Conservation (phyloP, 2,113 vertebrate genomes). For the Cyprinus carpio region DNA sequence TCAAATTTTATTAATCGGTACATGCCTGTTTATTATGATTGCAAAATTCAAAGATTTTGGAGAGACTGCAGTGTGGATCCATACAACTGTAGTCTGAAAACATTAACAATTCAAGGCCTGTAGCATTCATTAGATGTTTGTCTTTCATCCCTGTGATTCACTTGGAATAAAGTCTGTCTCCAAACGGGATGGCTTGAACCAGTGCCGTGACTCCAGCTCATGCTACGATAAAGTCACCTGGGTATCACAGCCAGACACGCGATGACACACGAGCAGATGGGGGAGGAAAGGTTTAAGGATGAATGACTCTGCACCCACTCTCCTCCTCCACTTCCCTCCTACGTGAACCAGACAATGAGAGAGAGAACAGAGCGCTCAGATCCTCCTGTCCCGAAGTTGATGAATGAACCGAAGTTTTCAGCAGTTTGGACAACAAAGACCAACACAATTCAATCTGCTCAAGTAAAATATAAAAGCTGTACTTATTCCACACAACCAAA, state of each 20-base stretch:
- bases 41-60: too few relatives aligned
- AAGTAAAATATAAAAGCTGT: background rate
- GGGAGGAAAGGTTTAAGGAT: slow-evolving; percentile 33
- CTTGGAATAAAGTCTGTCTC: background rate
- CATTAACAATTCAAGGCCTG: background rate
- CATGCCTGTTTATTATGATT: too few relatives aligned
- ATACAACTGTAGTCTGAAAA: background rate
- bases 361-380: background rate
- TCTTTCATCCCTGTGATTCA: background rate
- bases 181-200: slow-evolving; percentile 21
- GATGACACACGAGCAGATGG: slow-evolving; percentile 21
- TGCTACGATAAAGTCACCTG: slow-evolving; percentile 21
- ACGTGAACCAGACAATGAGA: slow-evolving; percentile 16
- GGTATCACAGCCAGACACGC: slow-evolving; percentile 21
- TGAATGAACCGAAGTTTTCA: slow-evolving; percentile 20
- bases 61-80: background rate
- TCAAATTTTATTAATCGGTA: too few relatives aligned
- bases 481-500: background rate
- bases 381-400: background rate
- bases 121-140: background rate
- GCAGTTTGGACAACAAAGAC: background rate
- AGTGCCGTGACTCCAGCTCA: slow-evolving; percentile 16
- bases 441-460: background rate
- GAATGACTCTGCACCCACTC: slow-evolving; percentile 33
- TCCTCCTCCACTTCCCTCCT: slow-evolving; percentile 20